Base-by-base conservation (phyloP, 30 jellyfish, hydroid and myxozoan genomes). In the Pelagia noctiluca region DNA sequence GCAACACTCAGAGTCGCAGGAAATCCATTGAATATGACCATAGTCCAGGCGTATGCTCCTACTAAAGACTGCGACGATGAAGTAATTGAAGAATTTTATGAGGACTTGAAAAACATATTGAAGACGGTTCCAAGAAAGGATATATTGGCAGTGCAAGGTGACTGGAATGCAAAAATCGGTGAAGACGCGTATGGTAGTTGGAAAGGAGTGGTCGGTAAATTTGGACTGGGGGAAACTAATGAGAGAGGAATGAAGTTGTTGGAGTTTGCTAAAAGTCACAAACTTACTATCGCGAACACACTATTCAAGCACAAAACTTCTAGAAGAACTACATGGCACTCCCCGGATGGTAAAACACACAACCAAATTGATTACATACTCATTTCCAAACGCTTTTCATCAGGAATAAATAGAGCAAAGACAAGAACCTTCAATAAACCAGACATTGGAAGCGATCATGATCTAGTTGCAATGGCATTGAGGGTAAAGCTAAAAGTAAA, bases 401-500 rank as follows among this genome's bases (percentile, higher is more conserved):
- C 38, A 28, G 81, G 88, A 8, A 30, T 54, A n/a, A 76, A 52
- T 24, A 73, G 86, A 42, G 72, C 72, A 54, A 76, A 29, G 69
- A 34, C 88, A 22, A 53, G 81, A 53, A 57, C 66, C 61, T 76
- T 52, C 83, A 29, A 29, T 30, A n/a, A 42, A 30, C 69, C 81
- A 7, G 83, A 62, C 74, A 78, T 78, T 35, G 84, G 89, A 62
- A 57, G 82, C 60, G 89, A 78, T 35, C 84, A 76, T 52, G 65
- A 76, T 61, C 81, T 57, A 19, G 88, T 76, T 10, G 30, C 54
- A 83, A 35, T 54, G 66, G 54, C 80, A 33, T 1, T 76, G 38
- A 78, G 62, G 34, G 70, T 78, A 47, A 57, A 78, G 36, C 57
- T 48, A 46, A 53, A 29, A 1, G 50, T 11, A 29, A 42, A 24